phyloP scores from a whole-genome alignment of 2,888 invertebrate genomes.

The Desoria tigrina region DNA sequence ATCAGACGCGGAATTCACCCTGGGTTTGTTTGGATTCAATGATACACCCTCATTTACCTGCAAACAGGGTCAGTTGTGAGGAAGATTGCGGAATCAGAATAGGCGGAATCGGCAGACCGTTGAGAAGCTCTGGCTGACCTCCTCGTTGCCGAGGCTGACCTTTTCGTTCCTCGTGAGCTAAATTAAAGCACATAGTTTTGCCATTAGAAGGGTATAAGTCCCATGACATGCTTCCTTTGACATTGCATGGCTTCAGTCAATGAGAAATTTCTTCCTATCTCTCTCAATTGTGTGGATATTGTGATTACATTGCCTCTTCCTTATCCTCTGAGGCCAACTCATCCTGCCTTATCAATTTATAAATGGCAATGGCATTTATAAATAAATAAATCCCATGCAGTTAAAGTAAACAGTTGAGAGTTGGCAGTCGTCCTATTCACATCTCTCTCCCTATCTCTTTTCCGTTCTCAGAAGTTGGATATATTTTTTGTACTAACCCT shows the following conservation, averaged over 20 bases:
- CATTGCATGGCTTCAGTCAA: conserved; percentile 14
- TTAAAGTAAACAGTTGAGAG: conserved; percentile 13
- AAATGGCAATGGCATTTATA: conserved; percentile 6
- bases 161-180: conserved; percentile 39
- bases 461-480: not conserved
- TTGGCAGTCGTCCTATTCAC: conserved; percentile 14
- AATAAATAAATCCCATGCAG: conserved; percentile 11
- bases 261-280: not conserved
- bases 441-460: not conserved
- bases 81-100: conserved; percentile 43
- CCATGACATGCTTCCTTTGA: conserved; percentile 9
- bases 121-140: conserved; percentile 44
- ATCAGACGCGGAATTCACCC: conserved; percentile 18
- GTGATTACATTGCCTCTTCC: not conserved
- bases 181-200: conserved; percentile 16
- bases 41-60: conserved; percentile 32
- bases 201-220: conserved; percentile 1
- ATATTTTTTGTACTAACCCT: not conserved
- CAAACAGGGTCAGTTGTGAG: conserved; percentile 29
- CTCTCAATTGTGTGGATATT: not conserved
- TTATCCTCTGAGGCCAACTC: not conserved
- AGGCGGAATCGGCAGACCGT: conserved; percentile 48
- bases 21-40: conserved; percentile 12
- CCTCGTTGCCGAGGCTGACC: conserved; percentile 39
- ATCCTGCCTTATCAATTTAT: not conserved